Conservation (phyloP, 2,888 invertebrate genomes). For the Drosophila bunnanda region DNA sequence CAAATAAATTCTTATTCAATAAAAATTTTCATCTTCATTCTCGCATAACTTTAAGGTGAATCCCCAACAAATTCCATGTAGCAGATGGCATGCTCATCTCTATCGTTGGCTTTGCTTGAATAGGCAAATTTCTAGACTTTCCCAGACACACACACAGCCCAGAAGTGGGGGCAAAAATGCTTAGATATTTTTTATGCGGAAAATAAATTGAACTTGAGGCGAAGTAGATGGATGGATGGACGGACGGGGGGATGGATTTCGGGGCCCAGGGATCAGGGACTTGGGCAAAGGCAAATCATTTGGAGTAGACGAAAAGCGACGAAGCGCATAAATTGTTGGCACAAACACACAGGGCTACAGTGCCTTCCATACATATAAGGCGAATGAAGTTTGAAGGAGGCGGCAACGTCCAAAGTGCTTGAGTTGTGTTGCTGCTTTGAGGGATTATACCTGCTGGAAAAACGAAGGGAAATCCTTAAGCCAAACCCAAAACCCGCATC, state of each 20-base stretch:
- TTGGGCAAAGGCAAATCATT: slow-evolving; percentile 61
- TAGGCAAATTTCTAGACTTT: slow-evolving; percentile 42
- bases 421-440: slow-evolving; percentile 70
- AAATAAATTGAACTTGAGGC: slow-evolving; percentile 69
- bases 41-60: slow-evolving; percentile 3
- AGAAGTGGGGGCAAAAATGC: slow-evolving; percentile 47
- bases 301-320: slow-evolving; percentile 74
- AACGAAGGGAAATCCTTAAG: slow-evolving; percentile 17
- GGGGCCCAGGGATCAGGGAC: slow-evolving; percentile 13
- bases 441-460: slow-evolving; percentile 69
- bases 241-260: not conserved
- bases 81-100: slow-evolving; percentile 22
- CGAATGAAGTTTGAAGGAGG: slow-evolving; percentile 30
- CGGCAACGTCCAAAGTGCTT: slow-evolving; percentile 48
- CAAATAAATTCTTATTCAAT: not conserved
- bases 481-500: slow-evolving; percentile 46
- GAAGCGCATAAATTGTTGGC: slow-evolving; percentile 76
- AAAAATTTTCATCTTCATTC: not conserved
- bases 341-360: slow-evolving; percentile 34
- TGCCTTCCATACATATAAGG: slow-evolving; percentile 28
- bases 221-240: slow-evolving; percentile 8
- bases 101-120: slow-evolving; percentile 32
- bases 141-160: slow-evolving; percentile 17
- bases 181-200: slow-evolving; percentile 69
- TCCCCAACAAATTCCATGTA: not conserved